A percentile compares a stretch with the other conserved stretches of the same genome.
These are phyloP conservation scores for Salvelinus fontinalis DNA, from an alignment of 2,113 vertebrate genomes.

Conservation along the genomic window DNA sequence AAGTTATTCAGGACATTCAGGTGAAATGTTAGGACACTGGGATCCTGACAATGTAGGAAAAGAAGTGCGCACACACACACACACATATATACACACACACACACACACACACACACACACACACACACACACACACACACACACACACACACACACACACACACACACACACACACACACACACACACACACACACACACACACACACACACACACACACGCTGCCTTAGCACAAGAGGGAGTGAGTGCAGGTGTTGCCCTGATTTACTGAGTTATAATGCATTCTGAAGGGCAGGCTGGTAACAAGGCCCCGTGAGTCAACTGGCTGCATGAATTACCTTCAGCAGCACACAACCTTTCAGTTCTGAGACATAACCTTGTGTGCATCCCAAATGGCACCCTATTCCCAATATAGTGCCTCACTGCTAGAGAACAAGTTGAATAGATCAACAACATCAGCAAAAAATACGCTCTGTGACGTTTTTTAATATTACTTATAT, in stretches of 20 bases:
- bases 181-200: neutral
- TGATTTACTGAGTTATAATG: slow-evolving; percentile 5
- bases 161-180: neutral
- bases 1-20: no score
- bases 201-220: neutral
- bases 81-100: neutral
- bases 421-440: neutral
- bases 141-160: neutral
- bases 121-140: neutral
- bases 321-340: slow-evolving; percentile 14
- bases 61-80: no score
- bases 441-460: neutral
- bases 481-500: neutral
- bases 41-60: no score
- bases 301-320: slow-evolving; percentile 2
- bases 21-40: no score
- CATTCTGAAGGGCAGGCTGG: neutral
- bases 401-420: no score
- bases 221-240: slow-evolving; percentile 8
- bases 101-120: neutral
- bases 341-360: neutral
- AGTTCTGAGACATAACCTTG: no score
- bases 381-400: no score
- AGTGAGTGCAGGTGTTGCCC: slow-evolving; percentile 8
- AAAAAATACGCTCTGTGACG: neutral